These are phyloP conservation scores for Mylabris phalerata DNA, from an alignment of 1,140 invertebrate species.

Conservation along the genomic window DNA sequence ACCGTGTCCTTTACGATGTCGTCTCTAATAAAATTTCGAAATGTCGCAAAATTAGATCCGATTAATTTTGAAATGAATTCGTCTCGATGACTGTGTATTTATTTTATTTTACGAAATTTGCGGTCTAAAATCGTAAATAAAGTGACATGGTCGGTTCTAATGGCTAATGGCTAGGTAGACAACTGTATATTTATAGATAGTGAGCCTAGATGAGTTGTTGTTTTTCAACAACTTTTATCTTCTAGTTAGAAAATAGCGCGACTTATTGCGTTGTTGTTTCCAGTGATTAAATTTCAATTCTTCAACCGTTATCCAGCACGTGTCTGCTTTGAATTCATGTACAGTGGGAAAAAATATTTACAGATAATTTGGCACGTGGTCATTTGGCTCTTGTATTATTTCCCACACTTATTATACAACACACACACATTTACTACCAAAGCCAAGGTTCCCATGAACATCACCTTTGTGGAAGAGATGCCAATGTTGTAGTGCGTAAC, in stretches of 20 bases:
- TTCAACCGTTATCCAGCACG: not conserved
- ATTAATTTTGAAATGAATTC: not conserved
- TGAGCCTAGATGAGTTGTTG: no score
- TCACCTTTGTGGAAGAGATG: not conserved
- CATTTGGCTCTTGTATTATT: no score
- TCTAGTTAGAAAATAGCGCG: no score
- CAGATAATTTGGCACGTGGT: not conserved
- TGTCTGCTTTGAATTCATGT: not conserved
- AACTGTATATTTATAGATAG: no score
- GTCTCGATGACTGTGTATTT: not conserved
- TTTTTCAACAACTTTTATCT: no score
- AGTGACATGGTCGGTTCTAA: no score
- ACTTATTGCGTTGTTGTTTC: no score
- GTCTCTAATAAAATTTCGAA: not conserved
- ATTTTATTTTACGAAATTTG: no score
- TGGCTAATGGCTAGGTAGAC: no score
- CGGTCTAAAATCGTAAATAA: no score
- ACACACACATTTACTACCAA: not conserved
- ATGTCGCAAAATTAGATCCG: not conserved
- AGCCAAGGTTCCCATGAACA: not conserved
- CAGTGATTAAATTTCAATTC: no score
- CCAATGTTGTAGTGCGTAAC: constrained; percentile 1
- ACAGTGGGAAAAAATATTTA: not conserved
- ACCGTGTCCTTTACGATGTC: not conserved
- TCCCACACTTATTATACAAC: no score